phyloP scores from a whole-genome alignment of 1,140 invertebrate species.

The Macrotrachela quadricornifera region DNA sequence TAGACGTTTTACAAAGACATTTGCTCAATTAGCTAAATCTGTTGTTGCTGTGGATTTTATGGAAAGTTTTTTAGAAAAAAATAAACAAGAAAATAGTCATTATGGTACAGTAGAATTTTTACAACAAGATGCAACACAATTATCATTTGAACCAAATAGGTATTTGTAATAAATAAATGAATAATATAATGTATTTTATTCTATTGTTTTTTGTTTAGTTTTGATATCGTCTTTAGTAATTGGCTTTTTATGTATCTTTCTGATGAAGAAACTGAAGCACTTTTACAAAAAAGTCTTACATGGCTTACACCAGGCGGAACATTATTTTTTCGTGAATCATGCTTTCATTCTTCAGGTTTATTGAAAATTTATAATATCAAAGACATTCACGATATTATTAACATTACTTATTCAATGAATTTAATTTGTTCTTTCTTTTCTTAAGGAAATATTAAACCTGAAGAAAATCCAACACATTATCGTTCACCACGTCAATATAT shows the following conservation, averaged over 20 bases:
- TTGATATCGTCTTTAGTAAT: slow-evolving; percentile 39
- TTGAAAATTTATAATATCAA: too few species aligned
- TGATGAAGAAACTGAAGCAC: slow-evolving; percentile 32
- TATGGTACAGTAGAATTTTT: slow-evolving; percentile 33
- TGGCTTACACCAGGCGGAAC: slow-evolving; percentile 36
- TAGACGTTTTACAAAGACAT: slow-evolving; percentile 35
- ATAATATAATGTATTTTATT: background rate
- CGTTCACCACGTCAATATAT: slow-evolving; percentile 2
- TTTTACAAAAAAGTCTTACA: slow-evolving; percentile 30
- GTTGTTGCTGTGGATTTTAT: slow-evolving; percentile 40
- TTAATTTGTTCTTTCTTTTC: too few species aligned
- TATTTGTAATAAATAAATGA: background rate
- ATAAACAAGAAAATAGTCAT: slow-evolving; percentile 30
- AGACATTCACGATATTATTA: too few species aligned
- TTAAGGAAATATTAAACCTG: background rate
- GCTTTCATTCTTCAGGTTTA: slow-evolving; percentile 35
- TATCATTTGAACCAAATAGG: slow-evolving; percentile 17
- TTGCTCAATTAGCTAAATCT: slow-evolving; percentile 30
- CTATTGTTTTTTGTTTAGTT: slow-evolving; percentile 14
- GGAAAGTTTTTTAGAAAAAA: slow-evolving; percentile 36
- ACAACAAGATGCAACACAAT: slow-evolving; percentile 34
- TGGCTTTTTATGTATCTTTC: slow-evolving; percentile 42
- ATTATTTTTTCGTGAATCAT: slow-evolving; percentile 33
- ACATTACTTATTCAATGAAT: too few species aligned
- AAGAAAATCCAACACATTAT: slow-evolving; percentile 9